Base-by-base conservation (phyloP, 64 coral and sea anemone genomes). In the Porites australiensis region DNA sequence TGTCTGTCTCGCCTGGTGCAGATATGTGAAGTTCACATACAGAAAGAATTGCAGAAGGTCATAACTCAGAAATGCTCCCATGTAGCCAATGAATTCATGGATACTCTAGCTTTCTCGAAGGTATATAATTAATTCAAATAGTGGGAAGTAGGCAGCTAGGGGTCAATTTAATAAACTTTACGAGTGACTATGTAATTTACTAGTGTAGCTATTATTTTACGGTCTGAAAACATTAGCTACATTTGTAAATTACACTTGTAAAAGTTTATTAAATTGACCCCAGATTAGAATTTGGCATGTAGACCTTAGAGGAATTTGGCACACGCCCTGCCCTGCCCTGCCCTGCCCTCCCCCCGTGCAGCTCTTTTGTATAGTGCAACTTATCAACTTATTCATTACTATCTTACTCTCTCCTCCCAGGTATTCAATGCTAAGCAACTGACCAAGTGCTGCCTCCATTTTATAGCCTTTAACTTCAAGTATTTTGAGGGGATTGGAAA, bases 391-490 rank as follows among this genome's bases (percentile, higher is more conserved):
- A 13, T 19, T 4, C 18, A 14, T 16, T 44, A 12, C 45, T 73
- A 72, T 12, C 70, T 73, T 37, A 20, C 8, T 44, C 54, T 59
- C 4, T 44, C 54, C 23, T 61, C 18, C 6, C 82, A 92, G 91
- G 61, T 79, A 15, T 93, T 74, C 48, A 87, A 87, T 61, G 72
- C 91, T 2, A 51, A 8, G 15, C 74, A 77, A 20, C 59, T 93
- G 14, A 74, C 72, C 21, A 64, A 70, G 72, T 93, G 83, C 82
- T 93, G 91, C 15, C 75, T 93, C 4, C 72, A 87, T 8, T n/a
- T 79, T 61, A 85, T 93, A n/a, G 91, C 73, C 3, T 55, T 75
- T 23, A 93, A 93, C 48, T 87, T 77, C 50, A 18, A 4, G 16
- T 59, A 23, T 49, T 93, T 87, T 19, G 45, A 69, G 46, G 6